Percentiles rank a stretch among this genome's conserved stretches.
Evolutionary conservation across 2,113 vertebrate genomes (phyloP).

Genomic region (Suncus etruscus): DNA sequence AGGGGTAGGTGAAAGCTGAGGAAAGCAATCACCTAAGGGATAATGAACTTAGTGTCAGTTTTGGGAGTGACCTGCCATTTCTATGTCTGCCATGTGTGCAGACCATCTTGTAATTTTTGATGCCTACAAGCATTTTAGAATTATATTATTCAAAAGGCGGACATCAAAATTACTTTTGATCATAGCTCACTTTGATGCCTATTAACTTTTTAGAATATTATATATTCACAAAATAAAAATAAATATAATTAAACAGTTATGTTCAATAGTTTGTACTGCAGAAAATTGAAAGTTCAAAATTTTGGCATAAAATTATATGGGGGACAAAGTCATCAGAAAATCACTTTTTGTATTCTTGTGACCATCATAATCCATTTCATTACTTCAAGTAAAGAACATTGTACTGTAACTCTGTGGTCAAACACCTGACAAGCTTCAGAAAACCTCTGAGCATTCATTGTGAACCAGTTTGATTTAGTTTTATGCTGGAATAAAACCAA

Average conservation of each 20-base stretch:
- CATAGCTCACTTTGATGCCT: too few species aligned
- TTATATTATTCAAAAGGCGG: too few species aligned
- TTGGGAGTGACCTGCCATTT: neutral
- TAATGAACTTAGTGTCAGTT: neutral
- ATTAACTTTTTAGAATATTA: neutral
- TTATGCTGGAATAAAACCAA: conserved; percentile 54
- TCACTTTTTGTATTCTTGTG: neutral
- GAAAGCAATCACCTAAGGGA: neutral
- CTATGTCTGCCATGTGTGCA: neutral
- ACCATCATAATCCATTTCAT: too few species aligned
- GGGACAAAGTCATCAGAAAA: neutral
- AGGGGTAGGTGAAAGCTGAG: too few species aligned
- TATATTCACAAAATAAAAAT: neutral
- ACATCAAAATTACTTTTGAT: too few species aligned
- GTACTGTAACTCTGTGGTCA: neutral
- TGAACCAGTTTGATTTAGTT: neutral
- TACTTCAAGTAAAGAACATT: neutral
- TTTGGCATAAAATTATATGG: neutral
- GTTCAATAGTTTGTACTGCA: neutral
- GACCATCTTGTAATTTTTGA: neutral
- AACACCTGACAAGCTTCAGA: neutral
- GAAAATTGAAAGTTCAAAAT: neutral
- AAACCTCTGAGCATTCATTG: neutral
- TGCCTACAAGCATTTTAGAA: neutral
- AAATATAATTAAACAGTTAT: neutral